Conservation (phyloP, 1,140 invertebrate species). For the Leptonema lineaticorne region DNA sequence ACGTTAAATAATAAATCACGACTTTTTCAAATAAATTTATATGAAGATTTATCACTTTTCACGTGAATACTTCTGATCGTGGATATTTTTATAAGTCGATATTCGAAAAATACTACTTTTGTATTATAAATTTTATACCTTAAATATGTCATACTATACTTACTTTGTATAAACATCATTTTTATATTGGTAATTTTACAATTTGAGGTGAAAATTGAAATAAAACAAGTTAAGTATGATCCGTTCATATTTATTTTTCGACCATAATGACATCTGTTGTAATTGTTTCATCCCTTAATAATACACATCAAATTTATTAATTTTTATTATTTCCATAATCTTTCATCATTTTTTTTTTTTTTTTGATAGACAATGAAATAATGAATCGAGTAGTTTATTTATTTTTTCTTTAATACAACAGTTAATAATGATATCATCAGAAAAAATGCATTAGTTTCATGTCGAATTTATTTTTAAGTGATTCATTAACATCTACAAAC, state of each 20-base stretch:
- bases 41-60: no score
- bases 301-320: constrained; percentile 36
- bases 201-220: no score
- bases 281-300: constrained; percentile 31
- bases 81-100: no score
- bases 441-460: constrained; percentile 24
- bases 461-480: not conserved
- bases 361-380: constrained; percentile 23
- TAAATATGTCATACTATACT: no score
- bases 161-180: no score
- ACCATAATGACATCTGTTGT: constrained; percentile 41
- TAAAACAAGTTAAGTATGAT: constrained; percentile 29
- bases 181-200: no score
- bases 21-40: no score
- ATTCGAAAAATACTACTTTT: no score
- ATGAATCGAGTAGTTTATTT: constrained; percentile 18
- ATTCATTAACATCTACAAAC: constrained; percentile 37
- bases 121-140: no score
- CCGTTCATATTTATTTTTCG: constrained; percentile 40
- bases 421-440: constrained; percentile 37
- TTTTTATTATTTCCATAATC: no score
- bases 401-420: constrained; percentile 35
- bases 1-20: no score
- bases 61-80: no score
- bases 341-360: constrained; percentile 33